A percentile compares a stretch with the other conserved stretches of the same genome.
Conservation (phyloP, 2,113 vertebrate genomes). For the Ardeotis arabs region DNA sequence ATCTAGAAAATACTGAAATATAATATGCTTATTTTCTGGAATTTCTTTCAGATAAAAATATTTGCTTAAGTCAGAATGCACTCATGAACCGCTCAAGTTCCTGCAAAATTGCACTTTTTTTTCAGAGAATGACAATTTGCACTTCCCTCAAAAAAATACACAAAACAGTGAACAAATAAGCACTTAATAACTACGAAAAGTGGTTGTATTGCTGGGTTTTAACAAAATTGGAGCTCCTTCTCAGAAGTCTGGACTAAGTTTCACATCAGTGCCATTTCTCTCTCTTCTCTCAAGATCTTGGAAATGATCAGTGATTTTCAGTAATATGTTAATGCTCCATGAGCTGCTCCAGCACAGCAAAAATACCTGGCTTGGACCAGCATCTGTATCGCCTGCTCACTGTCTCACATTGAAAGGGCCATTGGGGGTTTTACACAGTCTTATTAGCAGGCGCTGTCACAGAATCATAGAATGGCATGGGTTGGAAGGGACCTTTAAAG, state of each 20-base stretch:
- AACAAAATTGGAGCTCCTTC: not conserved
- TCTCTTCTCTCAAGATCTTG: not conserved
- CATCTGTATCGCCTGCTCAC: rapidly evolving
- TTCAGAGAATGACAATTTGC: not conserved
- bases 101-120: not conserved
- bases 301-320: not conserved
- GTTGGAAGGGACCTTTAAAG: too few relatives aligned
- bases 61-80: not conserved
- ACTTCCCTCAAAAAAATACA: not conserved
- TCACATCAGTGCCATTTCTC: not conserved
- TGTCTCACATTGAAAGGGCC: not conserved
- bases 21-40: not conserved
- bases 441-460: not conserved
- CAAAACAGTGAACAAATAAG: not conserved
- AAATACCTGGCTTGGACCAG: not conserved
- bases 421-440: not conserved
- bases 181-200: not conserved
- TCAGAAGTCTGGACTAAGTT: not conserved
- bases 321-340: not conserved
- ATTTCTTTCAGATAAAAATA: not conserved
- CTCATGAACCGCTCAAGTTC: not conserved
- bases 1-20: not conserved
- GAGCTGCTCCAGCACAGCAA: not conserved
- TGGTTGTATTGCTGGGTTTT: not conserved
- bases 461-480: too few relatives aligned